A percentile compares a stretch with the other conserved stretches of the same genome.
Evolutionary conservation across 2,888 invertebrate species (phyloP).

Genomic region (Hyposoter dolosus): DNA sequence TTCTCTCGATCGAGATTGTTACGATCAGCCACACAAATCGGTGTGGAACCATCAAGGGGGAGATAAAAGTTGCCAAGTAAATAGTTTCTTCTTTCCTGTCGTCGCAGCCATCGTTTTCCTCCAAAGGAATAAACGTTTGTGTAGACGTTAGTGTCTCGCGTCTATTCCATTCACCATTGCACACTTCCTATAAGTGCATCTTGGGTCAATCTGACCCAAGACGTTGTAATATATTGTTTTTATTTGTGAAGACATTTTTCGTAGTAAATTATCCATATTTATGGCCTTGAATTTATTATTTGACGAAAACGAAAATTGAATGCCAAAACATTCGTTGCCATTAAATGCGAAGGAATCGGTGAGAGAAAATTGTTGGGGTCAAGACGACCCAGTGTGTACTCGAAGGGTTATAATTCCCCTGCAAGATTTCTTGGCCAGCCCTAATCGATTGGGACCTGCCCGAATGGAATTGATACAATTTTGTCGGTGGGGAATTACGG

Average conservation of each 20-base stretch:
- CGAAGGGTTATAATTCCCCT: not conserved
- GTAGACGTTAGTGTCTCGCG: not conserved
- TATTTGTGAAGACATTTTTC: no score
- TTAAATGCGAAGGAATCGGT: no score
- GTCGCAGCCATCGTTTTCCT: not conserved
- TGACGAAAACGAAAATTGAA: no score
- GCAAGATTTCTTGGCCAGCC: not conserved
- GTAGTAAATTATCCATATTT: no score
- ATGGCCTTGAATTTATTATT: no score
- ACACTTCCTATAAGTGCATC: not conserved
- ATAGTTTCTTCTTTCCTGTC: not conserved
- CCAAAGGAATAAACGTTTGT: not conserved
- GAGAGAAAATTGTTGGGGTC: no score
- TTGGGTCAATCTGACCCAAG: no score
- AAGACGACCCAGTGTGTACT: no score
- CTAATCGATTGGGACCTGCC: not conserved
- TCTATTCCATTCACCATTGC: not conserved
- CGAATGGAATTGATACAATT: not conserved
- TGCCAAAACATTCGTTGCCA: no score
- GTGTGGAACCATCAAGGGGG: not conserved
- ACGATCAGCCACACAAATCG: not conserved
- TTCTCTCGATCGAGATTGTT: slow-evolving; percentile 37
- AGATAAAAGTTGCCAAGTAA: not conserved
- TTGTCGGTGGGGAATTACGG: not conserved
- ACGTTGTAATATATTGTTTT: no score